Percentiles rank a stretch among this genome's conserved stretches.
Evolutionary conservation across 2,113 vertebrate species (phyloP).

Genomic region (Cervus canadensis): DNA sequence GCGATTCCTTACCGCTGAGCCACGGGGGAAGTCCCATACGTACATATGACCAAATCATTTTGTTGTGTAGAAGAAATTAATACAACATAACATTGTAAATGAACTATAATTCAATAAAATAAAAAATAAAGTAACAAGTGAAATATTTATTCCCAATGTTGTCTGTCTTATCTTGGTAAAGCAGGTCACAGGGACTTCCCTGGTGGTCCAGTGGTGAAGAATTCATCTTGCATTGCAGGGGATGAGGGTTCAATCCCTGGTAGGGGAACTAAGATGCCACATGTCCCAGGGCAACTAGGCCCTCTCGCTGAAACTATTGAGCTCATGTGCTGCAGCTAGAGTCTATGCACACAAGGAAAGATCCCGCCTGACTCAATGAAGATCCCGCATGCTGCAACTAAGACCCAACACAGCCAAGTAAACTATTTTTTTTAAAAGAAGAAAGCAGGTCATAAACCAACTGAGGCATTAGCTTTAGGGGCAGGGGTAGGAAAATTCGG

Average conservation of each 20-base stretch:
- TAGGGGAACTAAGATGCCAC: neutral
- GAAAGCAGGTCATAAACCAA: neutral
- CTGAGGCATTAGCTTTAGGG: neutral
- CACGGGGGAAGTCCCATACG: neutral
- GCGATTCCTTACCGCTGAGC: neutral
- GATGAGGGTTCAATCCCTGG: neutral
- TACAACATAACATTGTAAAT: neutral
- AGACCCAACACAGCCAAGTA: neutral
- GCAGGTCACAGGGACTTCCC: neutral
- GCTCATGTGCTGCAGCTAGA: neutral
- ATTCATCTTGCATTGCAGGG: neutral
- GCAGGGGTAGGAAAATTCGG: neutral
- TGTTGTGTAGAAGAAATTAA: neutral
- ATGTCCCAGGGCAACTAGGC: neutral
- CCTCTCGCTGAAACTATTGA: neutral
- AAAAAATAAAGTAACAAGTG: neutral
- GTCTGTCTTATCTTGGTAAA: neutral
- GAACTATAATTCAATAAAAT: neutral
- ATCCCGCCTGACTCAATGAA: neutral
- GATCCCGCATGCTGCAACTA: neutral
- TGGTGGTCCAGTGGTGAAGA: neutral
- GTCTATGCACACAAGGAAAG: neutral
- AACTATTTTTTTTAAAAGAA: neutral
- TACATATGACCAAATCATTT: neutral
- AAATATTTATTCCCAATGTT: neutral